Conservation (phyloP, 2,888 invertebrate species). For the Altica lythri region DNA sequence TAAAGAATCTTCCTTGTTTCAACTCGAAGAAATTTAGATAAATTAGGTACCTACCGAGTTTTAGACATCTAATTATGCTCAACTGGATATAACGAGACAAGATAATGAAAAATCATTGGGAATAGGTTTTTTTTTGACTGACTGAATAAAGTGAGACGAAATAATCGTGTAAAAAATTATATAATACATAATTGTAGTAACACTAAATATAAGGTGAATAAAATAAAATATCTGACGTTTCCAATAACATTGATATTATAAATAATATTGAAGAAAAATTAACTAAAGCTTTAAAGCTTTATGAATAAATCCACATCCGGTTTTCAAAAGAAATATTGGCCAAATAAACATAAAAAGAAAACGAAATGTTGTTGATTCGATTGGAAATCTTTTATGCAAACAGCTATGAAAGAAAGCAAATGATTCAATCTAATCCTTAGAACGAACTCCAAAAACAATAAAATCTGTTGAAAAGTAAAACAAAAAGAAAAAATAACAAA, state of each 20-base stretch:
- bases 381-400: neutral
- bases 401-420: neutral
- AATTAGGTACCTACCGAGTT: constrained; percentile 15
- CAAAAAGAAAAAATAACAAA: constrained; percentile 15
- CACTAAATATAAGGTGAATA: no score
- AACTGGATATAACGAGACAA: constrained; percentile 12
- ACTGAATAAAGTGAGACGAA: neutral
- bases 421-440: neutral
- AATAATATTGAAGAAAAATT: no score
- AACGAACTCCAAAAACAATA: constrained; percentile 8
- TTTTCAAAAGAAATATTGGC: no score
- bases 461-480: neutral
- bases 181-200: neutral
- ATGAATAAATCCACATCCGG: no score
- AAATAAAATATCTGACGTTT: no score
- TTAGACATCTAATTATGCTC: constrained; percentile 22
- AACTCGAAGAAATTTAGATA: constrained; percentile 19
- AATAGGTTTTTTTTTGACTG: constrained; percentile 4
- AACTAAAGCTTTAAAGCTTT: no score
- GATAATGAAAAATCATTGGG: constrained; percentile 19
- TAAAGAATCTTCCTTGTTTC: constrained; percentile 19
- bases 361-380: neutral
- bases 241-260: no score
- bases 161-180: neutral
- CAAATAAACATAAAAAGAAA: neutral